Evolutionary conservation across 2,888 invertebrate species (phyloP).

Genomic region (Zonitis immaculata): DNA sequence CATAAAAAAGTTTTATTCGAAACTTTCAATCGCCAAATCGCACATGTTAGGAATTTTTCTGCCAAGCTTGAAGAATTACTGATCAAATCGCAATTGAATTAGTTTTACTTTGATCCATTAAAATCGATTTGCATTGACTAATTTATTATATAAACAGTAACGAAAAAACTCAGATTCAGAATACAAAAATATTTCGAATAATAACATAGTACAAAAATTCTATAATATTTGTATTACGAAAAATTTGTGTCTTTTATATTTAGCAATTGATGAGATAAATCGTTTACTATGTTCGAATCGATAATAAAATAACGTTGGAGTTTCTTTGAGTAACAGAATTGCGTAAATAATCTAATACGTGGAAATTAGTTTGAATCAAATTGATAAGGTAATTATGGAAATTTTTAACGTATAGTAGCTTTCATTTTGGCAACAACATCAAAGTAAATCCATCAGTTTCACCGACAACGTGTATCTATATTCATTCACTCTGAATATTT

Average conservation of each 20-base stretch:
- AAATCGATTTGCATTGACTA: not conserved
- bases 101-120: not conserved
- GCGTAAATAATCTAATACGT: not conserved
- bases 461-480: not conserved
- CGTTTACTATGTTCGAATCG: too few species aligned
- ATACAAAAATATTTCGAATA: too few species aligned
- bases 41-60: not conserved
- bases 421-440: not conserved
- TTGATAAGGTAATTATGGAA: not conserved
- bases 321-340: too few species aligned
- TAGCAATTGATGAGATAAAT: too few species aligned
- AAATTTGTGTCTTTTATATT: too few species aligned
- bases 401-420: not conserved
- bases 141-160: not conserved
- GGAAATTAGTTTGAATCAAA: not conserved
- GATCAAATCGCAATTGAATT: not conserved
- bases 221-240: too few species aligned
- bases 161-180: too few species aligned
- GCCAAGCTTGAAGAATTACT: not conserved
- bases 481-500: not conserved
- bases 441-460: not conserved
- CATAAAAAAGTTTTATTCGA: not conserved
- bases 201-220: too few species aligned
- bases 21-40: not conserved
- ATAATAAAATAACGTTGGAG: too few species aligned